Evolutionary conservation across 2,113 vertebrate species (phyloP), one percentile per base, ranked within the genome.

Genomic region (Sitta europaea): DNA sequence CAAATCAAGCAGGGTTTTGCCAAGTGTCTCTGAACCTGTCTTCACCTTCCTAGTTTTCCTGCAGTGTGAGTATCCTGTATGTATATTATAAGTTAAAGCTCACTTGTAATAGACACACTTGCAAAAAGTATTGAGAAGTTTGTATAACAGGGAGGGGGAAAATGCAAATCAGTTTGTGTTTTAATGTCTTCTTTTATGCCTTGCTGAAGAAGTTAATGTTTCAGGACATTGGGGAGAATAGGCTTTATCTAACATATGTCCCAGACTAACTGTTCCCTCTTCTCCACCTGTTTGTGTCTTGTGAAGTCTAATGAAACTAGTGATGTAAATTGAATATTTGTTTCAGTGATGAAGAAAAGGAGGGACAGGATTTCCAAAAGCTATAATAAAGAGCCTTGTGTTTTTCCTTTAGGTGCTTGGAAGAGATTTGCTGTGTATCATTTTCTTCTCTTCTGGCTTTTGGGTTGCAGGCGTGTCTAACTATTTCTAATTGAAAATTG

Each of bases 1-100:
- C 63, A 71, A 90, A 90, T 90, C 43, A 77, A 51, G 54, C 21
- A 70, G 47, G 8, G n/a, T 89, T 80, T 93, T 96, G 85, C 74
- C 74, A 73, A 43, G 35, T 47, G 28, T 10, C 50, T 87, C 67
- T 77, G 59, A 88, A 83, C 73, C 7, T 12, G 24, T 36, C 43
- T 66, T 93, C 18, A 23, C 27, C 50, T 85, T 90, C 54, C 50
- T 8, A 16, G 35, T 53, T 77, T 76, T 45, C 74, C 78, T 68
- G 43, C 47, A 43, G 28, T 24, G 14, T 12, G 16, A 2, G 0
- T 70, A 53, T 73, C 29, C 35, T 67, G 40, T 48, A 18, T 70
- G 72, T 78, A 36, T 51, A 12, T 67, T 54, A 20, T 5, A 40
- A 67, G 24, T 25, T 78, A 36, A 76, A 43, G 6, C 12, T 55